phyloP scores from a whole-genome alignment of 2,888 invertebrate genomes.

The Sphecodes monilicornis region DNA sequence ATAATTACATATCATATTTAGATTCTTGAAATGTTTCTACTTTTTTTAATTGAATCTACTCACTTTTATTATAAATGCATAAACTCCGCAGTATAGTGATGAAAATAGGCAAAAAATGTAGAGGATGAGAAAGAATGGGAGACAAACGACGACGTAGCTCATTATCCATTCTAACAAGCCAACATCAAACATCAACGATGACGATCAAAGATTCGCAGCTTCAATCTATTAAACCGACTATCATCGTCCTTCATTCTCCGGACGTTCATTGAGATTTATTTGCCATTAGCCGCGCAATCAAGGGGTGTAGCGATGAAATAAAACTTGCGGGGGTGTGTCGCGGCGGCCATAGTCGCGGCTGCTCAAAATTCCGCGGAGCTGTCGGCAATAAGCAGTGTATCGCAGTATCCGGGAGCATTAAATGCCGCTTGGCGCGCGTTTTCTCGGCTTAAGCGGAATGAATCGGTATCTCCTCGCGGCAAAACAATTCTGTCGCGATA shows the following conservation, averaged over 20 bases:
- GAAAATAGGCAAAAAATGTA: neutral
- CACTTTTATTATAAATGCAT: no score
- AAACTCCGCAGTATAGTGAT: neutral
- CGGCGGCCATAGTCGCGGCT: slow-evolving; percentile 55
- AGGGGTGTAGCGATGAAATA: slow-evolving; percentile 37
- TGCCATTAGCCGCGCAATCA: slow-evolving; percentile 47
- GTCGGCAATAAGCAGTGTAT: slow-evolving; percentile 80
- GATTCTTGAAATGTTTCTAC: no score
- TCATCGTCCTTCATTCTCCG: slow-evolving; percentile 3
- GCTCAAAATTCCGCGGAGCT: slow-evolving; percentile 77
- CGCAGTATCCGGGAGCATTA: slow-evolving; percentile 78
- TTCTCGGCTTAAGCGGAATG: slow-evolving; percentile 53
- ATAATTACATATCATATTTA: no score
- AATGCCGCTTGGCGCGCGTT: slow-evolving; percentile 57
- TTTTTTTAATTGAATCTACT: no score
- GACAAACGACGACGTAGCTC: neutral
- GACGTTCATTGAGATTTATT: slow-evolving; percentile 53
- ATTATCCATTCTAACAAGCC: neutral
- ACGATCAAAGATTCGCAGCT: neutral
- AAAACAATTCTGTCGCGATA: neutral
- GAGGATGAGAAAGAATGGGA: neutral
- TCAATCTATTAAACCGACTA: neutral
- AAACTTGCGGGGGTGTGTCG: slow-evolving; percentile 36
- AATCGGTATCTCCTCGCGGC: slow-evolving; percentile 38
- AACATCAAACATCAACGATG: neutral